Percentiles rank a stretch among this genome's conserved stretches.
These are phyloP conservation scores for Neoseiulus cucumeris DNA, from an alignment of 1,140 invertebrate species.

Conservation along the genomic window DNA sequence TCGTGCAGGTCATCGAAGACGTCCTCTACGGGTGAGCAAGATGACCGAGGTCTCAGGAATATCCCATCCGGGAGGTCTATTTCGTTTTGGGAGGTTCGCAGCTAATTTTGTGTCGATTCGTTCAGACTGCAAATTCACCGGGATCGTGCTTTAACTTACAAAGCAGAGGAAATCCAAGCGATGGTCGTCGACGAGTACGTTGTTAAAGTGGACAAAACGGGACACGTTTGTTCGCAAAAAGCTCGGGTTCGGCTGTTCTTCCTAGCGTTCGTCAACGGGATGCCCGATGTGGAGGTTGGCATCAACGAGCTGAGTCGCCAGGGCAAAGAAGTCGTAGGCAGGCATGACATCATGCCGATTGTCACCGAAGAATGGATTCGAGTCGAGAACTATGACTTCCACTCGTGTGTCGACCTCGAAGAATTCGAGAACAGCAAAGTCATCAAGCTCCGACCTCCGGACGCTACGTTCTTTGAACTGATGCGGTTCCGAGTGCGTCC, in stretches of 20 bases:
- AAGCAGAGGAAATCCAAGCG: conserved; percentile 93
- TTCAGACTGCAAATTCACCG: conserved; percentile 61
- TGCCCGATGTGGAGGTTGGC: conserved; percentile 88
- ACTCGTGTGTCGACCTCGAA: conserved; percentile 72
- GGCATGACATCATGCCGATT: conserved; percentile 97
- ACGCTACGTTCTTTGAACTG: conserved; percentile 93
- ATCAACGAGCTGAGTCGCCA: conserved; percentile 89
- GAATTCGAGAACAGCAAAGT: conserved; percentile 65
- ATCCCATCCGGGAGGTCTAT: too few relatives aligned
- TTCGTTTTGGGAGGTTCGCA: conserved; percentile 18
- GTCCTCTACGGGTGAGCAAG: conserved; percentile 25
- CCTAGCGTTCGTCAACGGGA: conserved; percentile 61
- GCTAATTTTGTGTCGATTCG: neutral
- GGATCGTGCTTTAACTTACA: conserved; percentile 76
- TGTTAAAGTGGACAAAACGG: conserved; percentile 71
- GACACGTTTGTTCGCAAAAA: conserved; percentile 69
- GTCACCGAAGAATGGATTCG: conserved; percentile 98
- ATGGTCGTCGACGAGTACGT: conserved; percentile 89
- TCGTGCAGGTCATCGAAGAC: conserved; percentile 72
- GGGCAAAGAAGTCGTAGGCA: conserved; percentile 93
- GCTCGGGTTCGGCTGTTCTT: conserved; percentile 87
- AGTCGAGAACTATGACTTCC: conserved; percentile 81
- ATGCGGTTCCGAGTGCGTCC: conserved; percentile 89
- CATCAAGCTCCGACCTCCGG: conserved; percentile 80
- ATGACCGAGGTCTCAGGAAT: conserved; percentile 19